A percentile compares a stretch with the other conserved stretches of the same genome.
phyloP scores from a whole-genome alignment of 2,888 invertebrate species.

The Amiota mariae region DNA sequence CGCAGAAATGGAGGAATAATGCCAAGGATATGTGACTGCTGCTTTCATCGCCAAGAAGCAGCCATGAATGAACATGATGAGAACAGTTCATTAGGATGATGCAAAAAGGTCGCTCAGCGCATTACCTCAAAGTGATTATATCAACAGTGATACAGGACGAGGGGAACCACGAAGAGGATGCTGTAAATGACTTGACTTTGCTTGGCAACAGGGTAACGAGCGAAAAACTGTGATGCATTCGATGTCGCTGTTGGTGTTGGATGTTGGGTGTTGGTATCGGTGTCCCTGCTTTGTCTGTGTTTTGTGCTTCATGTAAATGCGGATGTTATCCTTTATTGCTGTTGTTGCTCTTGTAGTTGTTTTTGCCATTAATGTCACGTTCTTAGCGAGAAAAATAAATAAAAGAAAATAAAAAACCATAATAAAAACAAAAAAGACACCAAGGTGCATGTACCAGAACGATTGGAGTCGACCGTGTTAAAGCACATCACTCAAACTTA shows the following conservation, averaged over 20 bases:
- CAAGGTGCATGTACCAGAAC: conserved; percentile 12
- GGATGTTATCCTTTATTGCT: conserved; percentile 10
- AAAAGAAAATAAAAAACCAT: background rate
- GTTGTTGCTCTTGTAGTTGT: background rate
- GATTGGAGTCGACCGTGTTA: too few relatives aligned
- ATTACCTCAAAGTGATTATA: conserved; percentile 34
- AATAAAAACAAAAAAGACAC: background rate
- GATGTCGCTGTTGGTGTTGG: background rate
- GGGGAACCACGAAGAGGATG: background rate
- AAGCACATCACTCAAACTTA: conserved; percentile 15
- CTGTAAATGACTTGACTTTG: background rate
- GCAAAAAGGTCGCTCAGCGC: conserved; percentile 35
- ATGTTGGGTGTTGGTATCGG: background rate
- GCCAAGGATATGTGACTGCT: conserved; percentile 9
- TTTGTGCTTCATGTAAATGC: conserved; percentile 17
- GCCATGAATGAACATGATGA: conserved; percentile 20
- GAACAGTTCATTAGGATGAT: conserved; percentile 33
- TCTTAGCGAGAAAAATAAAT: conserved; percentile 22
- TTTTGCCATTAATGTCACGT: conserved; percentile 25
- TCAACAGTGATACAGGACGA: conserved; percentile 3
- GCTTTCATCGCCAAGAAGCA: background rate
- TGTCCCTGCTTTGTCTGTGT: conserved; percentile 1
- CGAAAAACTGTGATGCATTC: background rate
- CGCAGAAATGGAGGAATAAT: background rate
- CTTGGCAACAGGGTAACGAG: conserved; percentile 34